Base-by-base conservation (phyloP, 2,888 invertebrate species). In the Exocentrus adspersus region DNA sequence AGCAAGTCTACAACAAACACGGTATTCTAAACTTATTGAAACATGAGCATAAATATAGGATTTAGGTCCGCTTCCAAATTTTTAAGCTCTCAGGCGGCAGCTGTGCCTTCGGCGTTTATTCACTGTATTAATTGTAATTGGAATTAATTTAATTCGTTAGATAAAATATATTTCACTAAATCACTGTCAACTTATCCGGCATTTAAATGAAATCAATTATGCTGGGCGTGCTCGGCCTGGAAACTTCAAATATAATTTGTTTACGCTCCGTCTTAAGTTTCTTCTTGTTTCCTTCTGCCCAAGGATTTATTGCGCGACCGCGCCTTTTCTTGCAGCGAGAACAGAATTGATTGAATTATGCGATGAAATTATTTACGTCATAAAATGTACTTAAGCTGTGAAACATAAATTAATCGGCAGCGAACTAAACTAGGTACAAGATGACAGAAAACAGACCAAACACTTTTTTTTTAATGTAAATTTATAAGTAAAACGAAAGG, bases 161-260 rank as follows among this genome's bases (percentile, higher is more conserved):
- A 41, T 53, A 30, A 53, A 53, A 52, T 50, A 58, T 48, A 43
- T 42, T 59, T 54, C n/a, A 28, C 20, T 50, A 53, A 63, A 50
- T 43, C 63, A 51, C 42, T 43, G 59, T 30, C 53, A 59, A 64
- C 54, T 53, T 45, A 21, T 50, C 58, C 43, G 10, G 45, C 46
- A 60, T 64, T 60, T 54, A 60, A 64, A 60, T 64, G 58, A 43
- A 63, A 63, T 63, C 46, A 58, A 58, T 63, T 59, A 63, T 63
- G 19, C 62, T 24, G 32, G 21, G 43, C 19, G 21, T 30, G 30
- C 57, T 28, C 46, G 57, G 42, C 32, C 57, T 21, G 14, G 30
- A 57, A 54, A 41, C 41, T 53, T 53, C 52, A 53, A 54, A 54
- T 32, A 32, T 46, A 57, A 57, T 57, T 46, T 57, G 57, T 57